Conservation (phyloP, 1,140 invertebrate species). For the Marisa cornuarietis region DNA sequence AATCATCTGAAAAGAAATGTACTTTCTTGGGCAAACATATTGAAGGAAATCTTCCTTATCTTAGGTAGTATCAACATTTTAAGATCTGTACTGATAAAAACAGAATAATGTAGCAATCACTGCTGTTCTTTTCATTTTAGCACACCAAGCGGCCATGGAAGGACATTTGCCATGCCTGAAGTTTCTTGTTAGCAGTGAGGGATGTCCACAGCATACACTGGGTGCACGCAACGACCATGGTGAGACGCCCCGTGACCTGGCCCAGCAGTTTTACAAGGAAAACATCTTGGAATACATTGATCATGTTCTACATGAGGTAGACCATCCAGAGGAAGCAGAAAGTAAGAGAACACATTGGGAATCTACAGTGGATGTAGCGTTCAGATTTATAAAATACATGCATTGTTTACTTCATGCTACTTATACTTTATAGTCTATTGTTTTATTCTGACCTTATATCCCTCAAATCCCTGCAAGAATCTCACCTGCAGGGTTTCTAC, state of each 20-base stretch:
- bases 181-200: constrained; percentile 61
- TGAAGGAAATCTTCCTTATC: too few relatives aligned
- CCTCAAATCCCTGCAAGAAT: too few relatives aligned
- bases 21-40: too few relatives aligned
- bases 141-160: constrained; percentile 64
- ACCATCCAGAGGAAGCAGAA: constrained; percentile 65
- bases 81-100: too few relatives aligned
- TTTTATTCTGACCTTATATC: too few relatives aligned
- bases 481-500: too few relatives aligned
- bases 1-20: too few relatives aligned
- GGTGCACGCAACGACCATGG: constrained; percentile 66
- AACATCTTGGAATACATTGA: constrained; percentile 64
- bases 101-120: too few relatives aligned
- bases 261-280: constrained; percentile 66
- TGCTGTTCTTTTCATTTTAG: constrained; percentile 33
- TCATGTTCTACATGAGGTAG: constrained; percentile 64
- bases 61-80: too few relatives aligned
- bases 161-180: constrained; percentile 67
- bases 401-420: too few relatives aligned
- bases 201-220: constrained; percentile 54
- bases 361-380: background rate
- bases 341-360: constrained; percentile 49
- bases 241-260: constrained; percentile 66
- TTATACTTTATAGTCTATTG: too few relatives aligned
- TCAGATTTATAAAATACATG: too few relatives aligned